Conservation (phyloP, 35 echinoderm and acorn worm genomes). For the Ophiothrix spiculata region DNA sequence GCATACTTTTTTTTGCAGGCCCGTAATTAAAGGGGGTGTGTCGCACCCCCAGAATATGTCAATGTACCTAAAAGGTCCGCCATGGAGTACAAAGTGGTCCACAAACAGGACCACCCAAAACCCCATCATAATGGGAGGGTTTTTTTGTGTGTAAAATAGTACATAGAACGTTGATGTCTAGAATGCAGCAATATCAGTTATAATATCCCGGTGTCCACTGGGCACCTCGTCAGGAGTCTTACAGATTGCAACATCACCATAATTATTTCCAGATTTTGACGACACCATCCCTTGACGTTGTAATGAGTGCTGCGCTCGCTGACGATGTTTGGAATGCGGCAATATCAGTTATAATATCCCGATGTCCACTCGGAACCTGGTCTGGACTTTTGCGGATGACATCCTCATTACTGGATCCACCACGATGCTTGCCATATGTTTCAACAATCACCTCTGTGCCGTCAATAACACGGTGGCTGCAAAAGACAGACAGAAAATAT, state of each 20-base stretch:
- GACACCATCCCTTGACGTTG: conserved; percentile 82
- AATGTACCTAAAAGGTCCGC: too few species aligned
- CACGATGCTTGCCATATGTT: conserved; percentile 53
- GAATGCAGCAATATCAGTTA: conserved; percentile 72
- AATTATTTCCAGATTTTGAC: conserved; percentile 99
- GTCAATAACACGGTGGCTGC: conserved; percentile 74
- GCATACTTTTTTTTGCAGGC: too few species aligned
- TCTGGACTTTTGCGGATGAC: conserved; percentile 48
- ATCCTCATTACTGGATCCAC: conserved; percentile 30
- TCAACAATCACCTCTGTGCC: conserved; percentile 92
- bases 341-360: conserved; percentile 75
- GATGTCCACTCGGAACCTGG: conserved; percentile 77
- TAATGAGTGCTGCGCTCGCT: conserved; percentile 54
- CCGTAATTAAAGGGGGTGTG: too few species aligned
- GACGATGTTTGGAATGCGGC: conserved; percentile 62
- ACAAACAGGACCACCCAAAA: too few species aligned
- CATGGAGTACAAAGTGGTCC: too few species aligned
- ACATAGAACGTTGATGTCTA: too few species aligned
- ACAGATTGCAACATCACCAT: conserved; percentile 45
- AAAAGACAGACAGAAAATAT: too few species aligned
- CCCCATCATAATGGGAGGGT: too few species aligned
- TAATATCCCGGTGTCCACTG: conserved; percentile 70
- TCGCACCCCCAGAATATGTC: too few species aligned
- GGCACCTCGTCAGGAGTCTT: conserved; percentile 70
- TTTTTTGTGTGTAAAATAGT: too few species aligned